A percentile compares a stretch with the other conserved stretches of the same genome.
Evolutionary conservation across 2,113 vertebrate species (phyloP).

Genomic region (Bubalus kerabau): DNA sequence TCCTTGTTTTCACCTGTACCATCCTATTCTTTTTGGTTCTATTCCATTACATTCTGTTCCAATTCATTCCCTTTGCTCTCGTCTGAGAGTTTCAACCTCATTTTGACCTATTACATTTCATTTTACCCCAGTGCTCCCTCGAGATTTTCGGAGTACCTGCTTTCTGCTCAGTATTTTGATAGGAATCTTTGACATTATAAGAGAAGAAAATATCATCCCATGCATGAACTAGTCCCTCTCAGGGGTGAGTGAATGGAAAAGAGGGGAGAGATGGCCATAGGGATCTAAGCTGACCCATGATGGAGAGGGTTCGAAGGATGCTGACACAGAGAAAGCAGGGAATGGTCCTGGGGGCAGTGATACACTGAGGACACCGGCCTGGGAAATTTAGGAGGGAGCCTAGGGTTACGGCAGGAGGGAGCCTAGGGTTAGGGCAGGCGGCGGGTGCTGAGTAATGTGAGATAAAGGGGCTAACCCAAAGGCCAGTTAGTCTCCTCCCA

Average conservation of each 20-base stretch:
- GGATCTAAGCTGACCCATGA: not conserved
- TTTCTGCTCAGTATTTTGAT: not conserved
- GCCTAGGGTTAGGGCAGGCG: too few species aligned
- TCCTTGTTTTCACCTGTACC: not conserved
- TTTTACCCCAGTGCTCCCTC: not conserved
- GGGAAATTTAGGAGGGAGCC: not conserved
- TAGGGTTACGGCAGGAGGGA: not conserved
- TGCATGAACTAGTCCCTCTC: not conserved
- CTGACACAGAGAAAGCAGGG: not conserved
- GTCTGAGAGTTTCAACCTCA: not conserved
- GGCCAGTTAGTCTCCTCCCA: not conserved
- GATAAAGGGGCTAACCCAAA: not conserved
- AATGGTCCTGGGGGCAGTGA: not conserved
- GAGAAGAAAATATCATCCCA: not conserved
- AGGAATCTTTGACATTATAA: not conserved
- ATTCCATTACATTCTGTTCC: not conserved
- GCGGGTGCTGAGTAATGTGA: not conserved
- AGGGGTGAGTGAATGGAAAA: not conserved
- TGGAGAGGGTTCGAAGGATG: not conserved
- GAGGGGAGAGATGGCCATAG: not conserved
- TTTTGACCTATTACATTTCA: not conserved
- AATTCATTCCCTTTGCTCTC: not conserved
- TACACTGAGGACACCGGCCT: accelerated
- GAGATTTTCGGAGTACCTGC: not conserved
- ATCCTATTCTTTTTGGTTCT: not conserved